Percentiles rank a stretch among this genome's conserved stretches.
Evolutionary conservation across 2,113 vertebrate species (phyloP).

Genomic region (Oceanites oceanicus): DNA sequence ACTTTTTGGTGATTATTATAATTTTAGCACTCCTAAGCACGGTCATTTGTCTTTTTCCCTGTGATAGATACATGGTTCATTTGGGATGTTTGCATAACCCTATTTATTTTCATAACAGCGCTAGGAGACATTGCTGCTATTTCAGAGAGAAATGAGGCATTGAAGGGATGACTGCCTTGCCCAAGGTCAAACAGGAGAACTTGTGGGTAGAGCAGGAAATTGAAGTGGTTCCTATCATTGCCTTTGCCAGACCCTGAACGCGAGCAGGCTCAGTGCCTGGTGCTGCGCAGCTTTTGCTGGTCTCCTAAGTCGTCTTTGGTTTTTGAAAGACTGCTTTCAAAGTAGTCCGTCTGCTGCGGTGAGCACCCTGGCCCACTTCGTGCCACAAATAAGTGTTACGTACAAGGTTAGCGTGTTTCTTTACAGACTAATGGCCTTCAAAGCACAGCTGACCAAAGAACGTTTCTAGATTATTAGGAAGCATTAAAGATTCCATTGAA

Average conservation of each 20-base stretch:
- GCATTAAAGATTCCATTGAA: background rate
- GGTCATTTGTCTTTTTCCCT: background rate
- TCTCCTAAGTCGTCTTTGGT: background rate
- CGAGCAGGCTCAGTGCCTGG: background rate
- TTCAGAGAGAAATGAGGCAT: background rate
- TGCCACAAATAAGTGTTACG: fast-evolving
- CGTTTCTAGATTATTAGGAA: background rate
- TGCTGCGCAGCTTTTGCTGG: background rate
- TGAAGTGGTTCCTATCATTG: background rate
- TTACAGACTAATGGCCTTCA: background rate
- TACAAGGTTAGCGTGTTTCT: background rate
- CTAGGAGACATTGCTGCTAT: background rate
- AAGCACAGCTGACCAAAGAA: background rate
- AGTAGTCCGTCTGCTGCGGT: background rate
- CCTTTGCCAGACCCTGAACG: background rate
- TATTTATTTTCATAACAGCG: background rate
- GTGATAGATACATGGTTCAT: background rate
- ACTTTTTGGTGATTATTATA: background rate
- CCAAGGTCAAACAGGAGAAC: background rate
- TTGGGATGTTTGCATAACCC: background rate
- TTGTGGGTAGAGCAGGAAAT: background rate
- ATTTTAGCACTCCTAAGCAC: background rate
- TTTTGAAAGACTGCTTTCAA: background rate
- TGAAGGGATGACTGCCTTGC: background rate
- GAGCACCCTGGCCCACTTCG: background rate